Percentiles rank a stretch among this genome's conserved stretches.
Conservation (phyloP, 2,113 vertebrate genomes). For the Mungos mungo region DNA sequence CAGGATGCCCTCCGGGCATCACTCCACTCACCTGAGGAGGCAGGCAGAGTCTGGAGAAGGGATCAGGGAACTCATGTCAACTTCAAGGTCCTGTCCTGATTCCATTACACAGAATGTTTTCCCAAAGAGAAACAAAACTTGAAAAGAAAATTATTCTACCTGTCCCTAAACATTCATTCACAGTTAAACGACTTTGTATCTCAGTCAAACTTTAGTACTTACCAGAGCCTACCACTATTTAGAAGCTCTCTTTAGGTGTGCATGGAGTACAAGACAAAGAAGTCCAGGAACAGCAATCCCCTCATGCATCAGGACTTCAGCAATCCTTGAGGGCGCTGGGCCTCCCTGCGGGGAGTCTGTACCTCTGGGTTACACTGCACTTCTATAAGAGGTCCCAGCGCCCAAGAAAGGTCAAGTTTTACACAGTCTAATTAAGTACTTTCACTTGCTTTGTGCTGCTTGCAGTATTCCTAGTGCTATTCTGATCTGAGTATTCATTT, state of each 20-base stretch:
- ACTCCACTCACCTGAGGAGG: background rate
- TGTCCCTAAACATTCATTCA: background rate
- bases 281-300: background rate
- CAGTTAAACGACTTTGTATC: constrained; percentile 16
- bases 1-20: fast-evolving
- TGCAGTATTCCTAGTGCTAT: constrained; percentile 18
- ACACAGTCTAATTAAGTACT: constrained; percentile 59
- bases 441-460: constrained; percentile 29
- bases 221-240: background rate
- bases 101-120: background rate
- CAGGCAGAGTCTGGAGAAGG: fast-evolving
- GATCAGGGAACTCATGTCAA: background rate
- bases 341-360: background rate
- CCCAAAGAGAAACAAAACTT: background rate
- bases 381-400: background rate
- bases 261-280: background rate
- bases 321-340: background rate
- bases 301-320: background rate
- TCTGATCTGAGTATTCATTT: constrained; percentile 61
- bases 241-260: background rate
- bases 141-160: background rate
- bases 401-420: constrained; percentile 55
- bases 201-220: background rate
- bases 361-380: background rate
- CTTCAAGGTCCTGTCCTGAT: background rate